Evolutionary conservation across 2,113 vertebrate genomes (phyloP).

Genomic region (Cyphomyrus discorhynchus): DNA sequence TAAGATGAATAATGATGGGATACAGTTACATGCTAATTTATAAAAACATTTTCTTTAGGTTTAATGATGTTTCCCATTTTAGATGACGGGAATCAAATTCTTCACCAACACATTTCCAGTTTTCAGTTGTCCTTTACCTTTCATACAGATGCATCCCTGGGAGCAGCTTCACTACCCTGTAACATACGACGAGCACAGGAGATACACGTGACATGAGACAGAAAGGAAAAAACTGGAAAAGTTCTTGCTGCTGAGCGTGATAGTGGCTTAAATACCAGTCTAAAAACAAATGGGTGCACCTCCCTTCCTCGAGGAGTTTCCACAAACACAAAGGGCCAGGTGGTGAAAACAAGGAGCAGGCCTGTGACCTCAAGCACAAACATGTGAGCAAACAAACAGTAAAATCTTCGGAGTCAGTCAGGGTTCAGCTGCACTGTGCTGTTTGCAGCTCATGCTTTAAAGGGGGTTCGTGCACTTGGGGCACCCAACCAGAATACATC

Average conservation of each 20-base stretch:
- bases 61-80: not conserved
- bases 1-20: not conserved
- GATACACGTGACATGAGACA: not conserved
- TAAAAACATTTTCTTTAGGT: not conserved
- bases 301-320: not conserved
- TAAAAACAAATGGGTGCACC: not conserved
- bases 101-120: not conserved
- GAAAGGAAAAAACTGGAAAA: not conserved
- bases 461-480: not conserved
- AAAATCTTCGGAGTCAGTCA: constrained; percentile 12
- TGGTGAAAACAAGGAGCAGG: not conserved
- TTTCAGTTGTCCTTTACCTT: not conserved
- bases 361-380: constrained; percentile 6
- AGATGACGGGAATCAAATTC: not conserved
- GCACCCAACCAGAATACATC: not conserved
- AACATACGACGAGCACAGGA: not conserved
- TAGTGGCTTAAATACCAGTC: not conserved
- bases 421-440: not conserved
- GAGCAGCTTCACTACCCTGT: not conserved
- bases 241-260: not conserved
- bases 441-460: not conserved
- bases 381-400: constrained; percentile 2
- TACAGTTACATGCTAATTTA: not conserved
- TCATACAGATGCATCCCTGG: not conserved
- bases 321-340: not conserved